Percentiles rank a stretch among this genome's conserved stretches.
These are phyloP conservation scores for Glossosoma conforme DNA, from an alignment of 1,140 invertebrate species.

Conservation along the genomic window DNA sequence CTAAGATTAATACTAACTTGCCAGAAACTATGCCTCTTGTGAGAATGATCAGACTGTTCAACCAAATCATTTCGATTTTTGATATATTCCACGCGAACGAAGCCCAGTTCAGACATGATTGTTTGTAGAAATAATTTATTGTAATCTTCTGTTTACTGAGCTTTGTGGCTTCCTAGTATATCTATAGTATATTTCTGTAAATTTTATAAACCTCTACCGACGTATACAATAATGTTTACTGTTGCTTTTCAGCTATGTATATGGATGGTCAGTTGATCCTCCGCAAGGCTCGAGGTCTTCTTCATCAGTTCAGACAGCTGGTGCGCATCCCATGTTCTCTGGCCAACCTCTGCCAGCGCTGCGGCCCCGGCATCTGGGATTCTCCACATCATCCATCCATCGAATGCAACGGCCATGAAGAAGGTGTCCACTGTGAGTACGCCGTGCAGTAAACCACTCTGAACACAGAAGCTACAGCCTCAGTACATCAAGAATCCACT, in stretches of 20 bases:
- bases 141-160: too few species aligned
- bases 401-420: constrained; percentile 57
- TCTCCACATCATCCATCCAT: constrained; percentile 76
- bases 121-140: too few species aligned
- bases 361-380: constrained; percentile 91
- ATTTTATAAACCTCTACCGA: too few species aligned
- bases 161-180: too few species aligned
- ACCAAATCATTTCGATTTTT: too few species aligned
- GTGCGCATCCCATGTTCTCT: constrained; percentile 84
- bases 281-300: constrained; percentile 83
- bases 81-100: too few species aligned
- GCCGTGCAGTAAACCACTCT: constrained; percentile 38
- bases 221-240: constrained; percentile 7
- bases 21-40: too few species aligned
- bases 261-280: constrained; percentile 91
- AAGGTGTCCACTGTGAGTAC: constrained; percentile 42
- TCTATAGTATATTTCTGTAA: background rate
- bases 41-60: too few species aligned
- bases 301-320: constrained; percentile 83
- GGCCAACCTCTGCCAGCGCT: constrained; percentile 77
- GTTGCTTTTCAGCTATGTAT: constrained; percentile 70
- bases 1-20: too few species aligned
- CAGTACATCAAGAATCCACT: too few species aligned
- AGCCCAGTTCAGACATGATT: too few species aligned
- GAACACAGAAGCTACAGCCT: too few species aligned